phyloP scores from a whole-genome alignment of 2,888 invertebrate species.

The Vandiemenella viatica region DNA sequence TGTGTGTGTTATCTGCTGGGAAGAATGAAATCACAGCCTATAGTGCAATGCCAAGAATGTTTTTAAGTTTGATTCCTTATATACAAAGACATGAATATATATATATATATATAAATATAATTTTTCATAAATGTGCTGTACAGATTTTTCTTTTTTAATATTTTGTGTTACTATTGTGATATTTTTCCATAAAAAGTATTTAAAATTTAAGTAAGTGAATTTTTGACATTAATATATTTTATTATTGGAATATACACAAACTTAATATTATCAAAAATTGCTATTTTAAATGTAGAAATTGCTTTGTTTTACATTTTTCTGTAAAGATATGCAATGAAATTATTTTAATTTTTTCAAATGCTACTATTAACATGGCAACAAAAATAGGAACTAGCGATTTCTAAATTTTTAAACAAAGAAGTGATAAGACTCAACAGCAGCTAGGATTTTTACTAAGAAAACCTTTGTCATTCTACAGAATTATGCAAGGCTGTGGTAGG shows the following conservation, averaged over 20 bases:
- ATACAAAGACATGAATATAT: constrained; percentile 28
- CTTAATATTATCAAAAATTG: no score
- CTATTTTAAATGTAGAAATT: not conserved
- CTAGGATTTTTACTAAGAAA: no score
- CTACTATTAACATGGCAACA: not conserved
- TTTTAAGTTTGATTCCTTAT: constrained; percentile 11
- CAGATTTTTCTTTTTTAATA: constrained; percentile 1
- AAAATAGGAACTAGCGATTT: no score
- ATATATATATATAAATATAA: constrained; percentile 27
- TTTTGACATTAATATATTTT: not conserved
- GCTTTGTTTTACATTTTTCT: not conserved
- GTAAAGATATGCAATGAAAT: not conserved
- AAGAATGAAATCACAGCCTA: no score
- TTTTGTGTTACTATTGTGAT: constrained; percentile 11
- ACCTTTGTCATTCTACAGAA: no score
- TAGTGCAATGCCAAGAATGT: constrained; percentile 14
- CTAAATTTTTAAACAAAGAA: not conserved
- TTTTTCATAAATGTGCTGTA: constrained; percentile 22
- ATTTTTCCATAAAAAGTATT: constrained; percentile 6
- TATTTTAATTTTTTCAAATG: not conserved
- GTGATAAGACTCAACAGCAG: constrained; percentile 3
- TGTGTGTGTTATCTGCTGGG: no score
- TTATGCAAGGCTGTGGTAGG: no score
- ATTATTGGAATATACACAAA: not conserved
- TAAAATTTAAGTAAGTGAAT: constrained; percentile 2